These are phyloP conservation scores for Muscicapa adusta DNA, from an alignment of 2,113 vertebrate species.

Conservation along the genomic window DNA sequence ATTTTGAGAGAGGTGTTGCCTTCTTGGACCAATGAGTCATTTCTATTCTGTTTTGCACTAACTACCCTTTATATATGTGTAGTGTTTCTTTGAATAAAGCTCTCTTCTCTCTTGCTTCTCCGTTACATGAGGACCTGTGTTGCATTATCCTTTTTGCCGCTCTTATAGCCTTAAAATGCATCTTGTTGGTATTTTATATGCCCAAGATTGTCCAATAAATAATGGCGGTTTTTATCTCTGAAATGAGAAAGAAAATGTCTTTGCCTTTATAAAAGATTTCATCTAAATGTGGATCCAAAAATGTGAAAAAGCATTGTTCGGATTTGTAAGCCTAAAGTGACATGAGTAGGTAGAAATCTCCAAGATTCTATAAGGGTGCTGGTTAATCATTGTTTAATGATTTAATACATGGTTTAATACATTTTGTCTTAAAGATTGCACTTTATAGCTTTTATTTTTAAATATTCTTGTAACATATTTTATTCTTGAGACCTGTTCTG, in stretches of 20 bases:
- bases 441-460: background rate
- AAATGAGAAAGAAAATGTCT: background rate
- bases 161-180: too few relatives aligned
- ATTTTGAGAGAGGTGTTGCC: too few relatives aligned
- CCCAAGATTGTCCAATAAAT: background rate
- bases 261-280: background rate
- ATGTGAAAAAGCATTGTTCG: background rate
- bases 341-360: background rate
- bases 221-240: background rate
- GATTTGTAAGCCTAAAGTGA: background rate
- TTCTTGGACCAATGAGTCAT: too few relatives aligned
- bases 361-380: background rate
- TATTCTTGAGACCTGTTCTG: background rate
- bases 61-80: too few relatives aligned
- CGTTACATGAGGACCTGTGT: too few relatives aligned
- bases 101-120: too few relatives aligned
- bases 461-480: background rate
- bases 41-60: too few relatives aligned
- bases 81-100: too few relatives aligned
- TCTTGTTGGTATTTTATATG: background rate
- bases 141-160: too few relatives aligned
- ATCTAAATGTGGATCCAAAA: background rate
- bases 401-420: background rate
- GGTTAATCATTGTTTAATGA: background rate
- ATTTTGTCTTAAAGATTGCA: background rate